phyloP scores from a whole-genome alignment of 2,797 vertebrate genomes.

The Delichon dasypus region DNA sequence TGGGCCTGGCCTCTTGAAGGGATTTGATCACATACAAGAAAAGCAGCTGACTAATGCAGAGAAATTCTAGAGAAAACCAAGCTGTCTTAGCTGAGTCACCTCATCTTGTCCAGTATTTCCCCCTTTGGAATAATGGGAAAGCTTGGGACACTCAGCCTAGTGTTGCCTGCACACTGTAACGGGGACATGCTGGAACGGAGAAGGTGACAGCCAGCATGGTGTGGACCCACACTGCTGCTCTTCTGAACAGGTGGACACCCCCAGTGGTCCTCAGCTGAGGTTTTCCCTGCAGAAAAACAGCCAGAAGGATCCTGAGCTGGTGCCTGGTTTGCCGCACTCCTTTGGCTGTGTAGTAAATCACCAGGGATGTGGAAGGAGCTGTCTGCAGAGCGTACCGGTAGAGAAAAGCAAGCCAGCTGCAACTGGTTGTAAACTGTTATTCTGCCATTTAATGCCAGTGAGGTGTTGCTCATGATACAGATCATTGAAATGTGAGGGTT shows the following conservation, averaged over 20 bases:
- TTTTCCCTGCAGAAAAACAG: not conserved
- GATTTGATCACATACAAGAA: not conserved
- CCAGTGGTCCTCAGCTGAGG: not conserved
- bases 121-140: not conserved
- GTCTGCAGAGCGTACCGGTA: not conserved
- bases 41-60: not conserved
- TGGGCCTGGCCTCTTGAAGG: not conserved
- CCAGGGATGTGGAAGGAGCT: not conserved
- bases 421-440: not conserved
- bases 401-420: not conserved
- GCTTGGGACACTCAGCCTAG: not conserved
- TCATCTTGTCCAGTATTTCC: not conserved
- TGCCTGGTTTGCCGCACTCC: not conserved
- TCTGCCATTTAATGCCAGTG: not conserved
- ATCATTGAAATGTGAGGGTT: not conserved
- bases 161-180: not conserved
- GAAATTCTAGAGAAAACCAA: not conserved
- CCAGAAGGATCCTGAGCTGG: not conserved
- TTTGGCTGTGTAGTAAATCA: not conserved
- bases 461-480: not conserved
- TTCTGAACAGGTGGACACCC: not conserved
- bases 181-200: not conserved
- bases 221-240: not conserved
- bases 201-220: rapidly evolving
- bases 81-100: not conserved